These are phyloP conservation scores for Rhodophaea formosa DNA, from an alignment of 2,888 invertebrate genomes.

Conservation along the genomic window DNA sequence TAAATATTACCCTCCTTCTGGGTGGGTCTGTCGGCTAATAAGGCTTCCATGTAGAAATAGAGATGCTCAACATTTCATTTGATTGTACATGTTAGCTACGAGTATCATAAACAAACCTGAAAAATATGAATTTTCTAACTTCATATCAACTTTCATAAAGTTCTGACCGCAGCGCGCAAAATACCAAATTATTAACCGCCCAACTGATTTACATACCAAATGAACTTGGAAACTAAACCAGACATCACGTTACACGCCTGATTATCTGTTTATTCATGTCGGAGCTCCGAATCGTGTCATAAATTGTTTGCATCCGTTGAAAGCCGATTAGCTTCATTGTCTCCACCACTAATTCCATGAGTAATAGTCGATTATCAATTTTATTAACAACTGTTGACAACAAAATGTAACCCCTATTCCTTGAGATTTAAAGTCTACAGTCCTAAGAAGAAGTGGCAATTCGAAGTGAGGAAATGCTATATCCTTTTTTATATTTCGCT, in stretches of 20 bases:
- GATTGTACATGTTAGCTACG: not conserved
- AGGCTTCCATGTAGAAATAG: too few relatives aligned
- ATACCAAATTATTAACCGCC: not conserved
- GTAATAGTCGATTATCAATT: conserved; percentile 24
- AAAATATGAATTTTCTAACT: not conserved
- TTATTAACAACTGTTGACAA: conserved; percentile 8
- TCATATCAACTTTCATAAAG: not conserved
- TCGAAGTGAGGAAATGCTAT: conserved; percentile 15
- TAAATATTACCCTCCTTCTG: too few relatives aligned
- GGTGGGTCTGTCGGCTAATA: too few relatives aligned
- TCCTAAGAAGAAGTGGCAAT: not conserved
- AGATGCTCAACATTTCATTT: too few relatives aligned
- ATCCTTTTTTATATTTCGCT: conserved; percentile 17
- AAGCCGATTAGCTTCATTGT: conserved; percentile 43
- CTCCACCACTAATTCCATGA: conserved; percentile 32
- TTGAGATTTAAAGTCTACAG: not conserved
- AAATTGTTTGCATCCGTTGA: conserved; percentile 56
- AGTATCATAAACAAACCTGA: not conserved
- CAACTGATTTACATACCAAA: conserved; percentile 14
- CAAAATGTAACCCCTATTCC: not conserved
- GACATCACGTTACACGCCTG: conserved; percentile 37
- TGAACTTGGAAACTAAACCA: conserved; percentile 18
- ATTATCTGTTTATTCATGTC: conserved; percentile 38
- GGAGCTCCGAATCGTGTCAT: conserved; percentile 43
- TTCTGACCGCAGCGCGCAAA: not conserved